Conservation (phyloP, 2,113 vertebrate species). For the Picathartes gymnocephalus region DNA sequence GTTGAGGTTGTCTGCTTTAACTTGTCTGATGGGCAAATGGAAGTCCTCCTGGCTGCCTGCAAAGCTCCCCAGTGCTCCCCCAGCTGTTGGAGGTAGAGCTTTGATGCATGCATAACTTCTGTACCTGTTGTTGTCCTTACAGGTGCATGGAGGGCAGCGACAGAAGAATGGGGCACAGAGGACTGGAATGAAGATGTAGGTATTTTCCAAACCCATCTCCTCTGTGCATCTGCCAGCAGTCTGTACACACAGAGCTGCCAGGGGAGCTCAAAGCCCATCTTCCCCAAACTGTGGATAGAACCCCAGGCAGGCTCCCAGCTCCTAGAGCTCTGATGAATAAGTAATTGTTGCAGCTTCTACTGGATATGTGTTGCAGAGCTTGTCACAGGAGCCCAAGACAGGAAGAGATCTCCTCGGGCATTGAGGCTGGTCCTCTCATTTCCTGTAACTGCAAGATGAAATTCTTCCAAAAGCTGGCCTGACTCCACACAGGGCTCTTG, state of each 20-base stretch:
- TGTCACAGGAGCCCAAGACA: background rate
- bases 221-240: background rate
- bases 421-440: background rate
- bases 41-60: constrained; percentile 18
- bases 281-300: background rate
- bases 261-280: background rate
- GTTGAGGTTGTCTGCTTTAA: background rate
- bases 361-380: background rate
- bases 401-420: background rate
- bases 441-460: background rate
- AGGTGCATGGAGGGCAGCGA: constrained; percentile 92
- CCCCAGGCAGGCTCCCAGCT: background rate
- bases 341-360: background rate
- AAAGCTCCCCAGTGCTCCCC: background rate
- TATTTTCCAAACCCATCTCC: background rate
- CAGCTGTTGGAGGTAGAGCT: background rate
- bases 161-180: constrained; percentile 97
- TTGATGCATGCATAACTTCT: background rate
- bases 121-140: background rate
- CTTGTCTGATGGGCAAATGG: background rate
- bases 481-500: background rate
- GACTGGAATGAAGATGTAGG: constrained; percentile 99
- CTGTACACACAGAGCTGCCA: background rate
- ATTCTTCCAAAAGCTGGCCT: background rate
- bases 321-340: background rate